Percentiles rank a stretch among this genome's conserved stretches.
These are phyloP conservation scores for Avahi laniger DNA, from an alignment of 2,797 vertebrate species.

Conservation along the genomic window DNA sequence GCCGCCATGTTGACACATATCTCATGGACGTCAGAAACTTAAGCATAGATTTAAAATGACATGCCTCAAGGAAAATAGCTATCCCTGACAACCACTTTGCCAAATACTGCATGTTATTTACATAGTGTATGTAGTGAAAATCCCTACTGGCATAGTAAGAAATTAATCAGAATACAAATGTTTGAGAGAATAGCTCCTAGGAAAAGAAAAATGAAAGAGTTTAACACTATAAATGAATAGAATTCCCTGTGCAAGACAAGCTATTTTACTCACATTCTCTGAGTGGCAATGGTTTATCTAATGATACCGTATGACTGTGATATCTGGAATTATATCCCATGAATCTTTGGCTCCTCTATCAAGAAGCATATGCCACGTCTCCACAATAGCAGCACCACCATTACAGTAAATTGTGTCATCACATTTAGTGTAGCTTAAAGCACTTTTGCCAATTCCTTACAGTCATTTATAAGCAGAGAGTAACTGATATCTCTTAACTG, in stretches of 20 bases:
- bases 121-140: neutral
- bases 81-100: neutral
- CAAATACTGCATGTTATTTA: neutral
- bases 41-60: neutral
- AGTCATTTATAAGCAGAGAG: constrained; percentile 9
- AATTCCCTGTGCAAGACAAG: neutral
- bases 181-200: constrained; percentile 39
- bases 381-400: neutral
- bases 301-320: neutral
- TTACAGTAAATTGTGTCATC: constrained; percentile 52
- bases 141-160: neutral
- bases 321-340: neutral
- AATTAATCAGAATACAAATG: constrained; percentile 35
- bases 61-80: neutral
- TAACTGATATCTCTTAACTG: constrained; percentile 28
- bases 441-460: neutral
- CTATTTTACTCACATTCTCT: neutral
- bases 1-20: neutral
- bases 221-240: neutral
- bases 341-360: neutral
- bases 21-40: neutral
- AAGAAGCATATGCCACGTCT: neutral
- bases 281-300: neutral
- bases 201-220: neutral
- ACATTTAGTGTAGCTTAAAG: constrained; percentile 11